Evolutionary conservation across 2,113 vertebrate genomes (phyloP).

Genomic region (Pica pica): DNA sequence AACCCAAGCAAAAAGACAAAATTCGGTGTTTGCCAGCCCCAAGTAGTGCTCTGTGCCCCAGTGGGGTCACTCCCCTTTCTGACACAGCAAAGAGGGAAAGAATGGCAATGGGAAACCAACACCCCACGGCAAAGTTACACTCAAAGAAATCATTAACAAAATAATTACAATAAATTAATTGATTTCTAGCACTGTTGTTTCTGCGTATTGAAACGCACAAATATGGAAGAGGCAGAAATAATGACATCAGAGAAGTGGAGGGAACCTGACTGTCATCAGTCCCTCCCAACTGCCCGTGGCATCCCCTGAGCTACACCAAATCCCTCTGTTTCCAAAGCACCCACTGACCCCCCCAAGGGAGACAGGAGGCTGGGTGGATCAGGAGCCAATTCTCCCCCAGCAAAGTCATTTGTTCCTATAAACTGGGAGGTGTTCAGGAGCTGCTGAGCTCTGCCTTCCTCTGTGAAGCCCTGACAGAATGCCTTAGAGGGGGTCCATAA

Average conservation of each 20-base stretch:
- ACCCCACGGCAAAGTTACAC: background rate
- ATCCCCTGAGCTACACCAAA: background rate
- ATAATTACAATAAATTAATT: no score
- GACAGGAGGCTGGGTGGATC: background rate
- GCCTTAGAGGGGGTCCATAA: background rate
- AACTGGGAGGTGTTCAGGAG: background rate
- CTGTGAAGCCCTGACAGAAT: background rate
- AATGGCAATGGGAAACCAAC: background rate
- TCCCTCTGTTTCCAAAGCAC: rapidly evolving
- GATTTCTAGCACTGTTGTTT: background rate
- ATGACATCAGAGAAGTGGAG: rapidly evolving
- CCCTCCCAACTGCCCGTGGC: rapidly evolving
- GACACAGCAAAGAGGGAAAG: background rate
- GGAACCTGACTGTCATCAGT: background rate
- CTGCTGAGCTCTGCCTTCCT: background rate
- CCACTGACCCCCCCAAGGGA: background rate
- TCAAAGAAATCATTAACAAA: background rate
- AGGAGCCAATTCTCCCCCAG: background rate
- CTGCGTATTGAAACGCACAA: background rate
- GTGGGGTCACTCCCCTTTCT: background rate
- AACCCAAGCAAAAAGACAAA: background rate
- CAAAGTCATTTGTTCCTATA: background rate
- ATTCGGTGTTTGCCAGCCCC: rapidly evolving
- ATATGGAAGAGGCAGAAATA: background rate
- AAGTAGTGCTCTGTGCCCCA: rapidly evolving